Conservation (phyloP, 2,113 vertebrate species). For the Rattus rattus region DNA sequence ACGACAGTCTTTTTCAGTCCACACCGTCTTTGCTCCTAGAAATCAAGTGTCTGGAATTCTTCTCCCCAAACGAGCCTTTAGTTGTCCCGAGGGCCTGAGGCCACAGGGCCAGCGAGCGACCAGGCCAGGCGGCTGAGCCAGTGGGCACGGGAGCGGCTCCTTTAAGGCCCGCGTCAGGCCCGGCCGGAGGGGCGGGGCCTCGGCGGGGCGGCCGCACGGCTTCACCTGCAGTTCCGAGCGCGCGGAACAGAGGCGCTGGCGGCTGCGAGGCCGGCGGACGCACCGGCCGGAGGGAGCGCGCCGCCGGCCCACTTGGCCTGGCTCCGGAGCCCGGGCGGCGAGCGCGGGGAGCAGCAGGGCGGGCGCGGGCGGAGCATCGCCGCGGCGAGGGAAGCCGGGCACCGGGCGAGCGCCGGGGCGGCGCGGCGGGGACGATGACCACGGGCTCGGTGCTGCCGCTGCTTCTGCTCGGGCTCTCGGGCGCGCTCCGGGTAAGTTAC, state of each 20-base stretch:
- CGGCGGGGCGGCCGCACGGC: slow-evolving; percentile 74
- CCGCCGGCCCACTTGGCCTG: slow-evolving; percentile 69
- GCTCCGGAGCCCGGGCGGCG: slow-evolving; percentile 52
- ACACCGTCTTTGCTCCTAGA: too few relatives aligned
- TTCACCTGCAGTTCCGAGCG: slow-evolving; percentile 85
- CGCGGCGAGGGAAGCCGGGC: slow-evolving; percentile 30
- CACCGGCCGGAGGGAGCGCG: slow-evolving; percentile 64
- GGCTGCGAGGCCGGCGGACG: slow-evolving; percentile 67
- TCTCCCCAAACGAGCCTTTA: neutral
- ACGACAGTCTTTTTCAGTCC: neutral
- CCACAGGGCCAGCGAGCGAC: too few relatives aligned
- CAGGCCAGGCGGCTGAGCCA: neutral
- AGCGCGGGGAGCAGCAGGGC: slow-evolving; percentile 51
- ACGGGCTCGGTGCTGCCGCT: slow-evolving; percentile 70
- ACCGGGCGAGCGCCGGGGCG: slow-evolving; percentile 19
- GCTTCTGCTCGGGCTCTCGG: slow-evolving; percentile 71
- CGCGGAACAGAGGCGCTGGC: slow-evolving; percentile 75
- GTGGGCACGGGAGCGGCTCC: slow-evolving; percentile 43
- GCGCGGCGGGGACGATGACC: slow-evolving; percentile 77
- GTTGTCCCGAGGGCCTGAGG: rapidly evolving
- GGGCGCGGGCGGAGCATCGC: slow-evolving; percentile 60
- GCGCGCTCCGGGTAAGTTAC: slow-evolving; percentile 84
- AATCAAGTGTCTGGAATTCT: neutral
- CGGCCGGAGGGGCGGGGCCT: slow-evolving; percentile 81
- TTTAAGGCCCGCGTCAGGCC: slow-evolving; percentile 81